Percentiles rank a stretch among this genome's conserved stretches.
Evolutionary conservation across 1,140 invertebrate species (phyloP).

Genomic region (Pachypeltis micranthus): DNA sequence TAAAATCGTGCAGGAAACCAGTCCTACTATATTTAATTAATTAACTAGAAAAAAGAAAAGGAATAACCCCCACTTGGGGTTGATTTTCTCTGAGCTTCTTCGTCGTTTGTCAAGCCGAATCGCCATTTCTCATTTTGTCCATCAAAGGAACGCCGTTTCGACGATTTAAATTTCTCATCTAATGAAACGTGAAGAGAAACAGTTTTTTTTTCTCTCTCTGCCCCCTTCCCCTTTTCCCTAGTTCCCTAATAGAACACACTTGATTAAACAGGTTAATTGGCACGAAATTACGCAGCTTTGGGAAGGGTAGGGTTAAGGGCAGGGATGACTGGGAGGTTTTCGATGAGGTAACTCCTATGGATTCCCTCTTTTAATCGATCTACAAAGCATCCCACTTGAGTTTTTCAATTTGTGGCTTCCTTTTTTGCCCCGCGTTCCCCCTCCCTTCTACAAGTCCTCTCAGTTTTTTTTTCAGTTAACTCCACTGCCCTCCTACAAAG

Average conservation of each 20-base stretch:
- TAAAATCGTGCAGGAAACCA: no score
- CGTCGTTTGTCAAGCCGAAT: no score
- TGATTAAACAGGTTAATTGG: slow-evolving; percentile 17
- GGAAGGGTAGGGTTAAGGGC: background rate
- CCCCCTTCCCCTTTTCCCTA: background rate
- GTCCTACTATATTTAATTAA: no score
- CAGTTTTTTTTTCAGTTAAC: background rate
- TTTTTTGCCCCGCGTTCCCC: background rate
- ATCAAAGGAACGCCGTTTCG: no score
- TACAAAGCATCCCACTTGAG: slow-evolving; percentile 14
- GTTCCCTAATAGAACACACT: slow-evolving; percentile 14
- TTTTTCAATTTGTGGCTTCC: slow-evolving; percentile 18
- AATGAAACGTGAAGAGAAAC: slow-evolving; percentile 11
- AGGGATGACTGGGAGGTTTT: background rate
- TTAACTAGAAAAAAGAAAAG: no score
- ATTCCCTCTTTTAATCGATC: slow-evolving; percentile 12
- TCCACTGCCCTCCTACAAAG: background rate
- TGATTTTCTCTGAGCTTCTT: no score
- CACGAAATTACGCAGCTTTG: slow-evolving; percentile 3
- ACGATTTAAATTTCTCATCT: background rate
- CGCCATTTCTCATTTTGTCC: no score
- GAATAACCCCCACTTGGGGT: no score
- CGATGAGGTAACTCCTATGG: background rate
- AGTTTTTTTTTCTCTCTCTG: slow-evolving; percentile 9
- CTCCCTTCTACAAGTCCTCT: background rate